Evolutionary conservation across 2,888 invertebrate species (phyloP), one percentile per base, ranked within the genome.

Genomic region (Sinodicranocentrus sp.): DNA sequence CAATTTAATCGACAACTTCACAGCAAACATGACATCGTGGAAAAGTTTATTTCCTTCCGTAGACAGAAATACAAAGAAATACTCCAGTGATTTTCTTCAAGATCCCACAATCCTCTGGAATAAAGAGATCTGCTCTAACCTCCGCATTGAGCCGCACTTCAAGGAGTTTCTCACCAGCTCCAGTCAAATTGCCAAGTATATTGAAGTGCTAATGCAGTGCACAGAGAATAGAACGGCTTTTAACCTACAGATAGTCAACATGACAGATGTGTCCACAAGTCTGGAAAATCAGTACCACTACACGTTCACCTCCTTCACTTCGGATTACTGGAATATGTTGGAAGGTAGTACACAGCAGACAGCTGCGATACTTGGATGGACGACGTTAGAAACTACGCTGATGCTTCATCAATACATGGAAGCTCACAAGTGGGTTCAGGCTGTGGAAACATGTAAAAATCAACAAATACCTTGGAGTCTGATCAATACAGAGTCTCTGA

Each of bases 321-420:
- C 77, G 2, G 83, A 82, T 28, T 86, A 84, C 52, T 86, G 84
- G 73, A 28, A 68, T 1, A 39, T n/a, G 26, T 23, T 84, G 28
- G 13, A 17, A 0, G 25, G 65, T 13, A 44, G 61, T 10, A 61
- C 39, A 6, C 59, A 67, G 44, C 61, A 85, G 39, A 77, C 73
- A 6, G 13, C 57, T 3, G 52, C 76, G 3, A 10, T 84, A 21
- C 57, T 63, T 10, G 71, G 52, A 2, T 86, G 86, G 86, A 79
- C 75, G 13, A 48, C 82, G 21, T 44, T 84, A 19, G 65, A 84
- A 43, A 43, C 77, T 0, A 52, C 71, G 15, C 17, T 84, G 17
- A 70, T 86, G 68, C 19, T 68, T 23, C 84, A 86, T 52, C 84
- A 84, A 25, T 84, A 68, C 67, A 79, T 86, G 76, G 86, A 86